Conservation (phyloP, 2,888 invertebrate genomes). For the Axea sp. region DNA sequence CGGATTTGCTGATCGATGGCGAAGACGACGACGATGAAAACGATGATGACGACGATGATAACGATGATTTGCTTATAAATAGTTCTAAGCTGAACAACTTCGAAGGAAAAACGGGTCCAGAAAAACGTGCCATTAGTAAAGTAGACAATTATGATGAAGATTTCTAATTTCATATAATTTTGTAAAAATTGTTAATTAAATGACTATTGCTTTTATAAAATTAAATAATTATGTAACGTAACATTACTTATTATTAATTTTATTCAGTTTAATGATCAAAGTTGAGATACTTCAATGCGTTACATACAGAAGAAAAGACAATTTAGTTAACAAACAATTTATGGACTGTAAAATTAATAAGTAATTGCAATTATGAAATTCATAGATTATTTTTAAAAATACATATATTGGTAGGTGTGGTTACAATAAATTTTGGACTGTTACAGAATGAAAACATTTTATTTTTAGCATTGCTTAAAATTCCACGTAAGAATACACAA, state of each 20-base stretch:
- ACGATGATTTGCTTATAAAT: conserved; percentile 79
- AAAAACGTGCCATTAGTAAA: conserved; percentile 74
- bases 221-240: too few species aligned
- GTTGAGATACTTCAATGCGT: not conserved
- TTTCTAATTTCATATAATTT: conserved; percentile 67
- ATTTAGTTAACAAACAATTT: too few species aligned
- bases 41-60: conserved; percentile 81
- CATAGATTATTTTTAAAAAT: too few species aligned
- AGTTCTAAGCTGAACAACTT: conserved; percentile 69
- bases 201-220: too few species aligned
- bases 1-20: conserved; percentile 82
- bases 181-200: too few species aligned
- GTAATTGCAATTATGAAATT: too few species aligned
- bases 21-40: conserved; percentile 83
- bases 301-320: too few species aligned
- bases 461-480: conserved; percentile 24
- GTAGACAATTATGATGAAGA: conserved; percentile 77
- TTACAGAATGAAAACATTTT: conserved; percentile 42
- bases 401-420: too few species aligned
- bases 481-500: conserved; percentile 24
- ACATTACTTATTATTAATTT: too few species aligned
- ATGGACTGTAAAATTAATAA: too few species aligned
- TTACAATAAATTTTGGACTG: too few species aligned
- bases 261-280: too few species aligned
- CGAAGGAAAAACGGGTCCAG: conserved; percentile 70